These are phyloP conservation scores for Ochotona princeps DNA, from an alignment of 2,113 vertebrate species.

Conservation along the genomic window DNA sequence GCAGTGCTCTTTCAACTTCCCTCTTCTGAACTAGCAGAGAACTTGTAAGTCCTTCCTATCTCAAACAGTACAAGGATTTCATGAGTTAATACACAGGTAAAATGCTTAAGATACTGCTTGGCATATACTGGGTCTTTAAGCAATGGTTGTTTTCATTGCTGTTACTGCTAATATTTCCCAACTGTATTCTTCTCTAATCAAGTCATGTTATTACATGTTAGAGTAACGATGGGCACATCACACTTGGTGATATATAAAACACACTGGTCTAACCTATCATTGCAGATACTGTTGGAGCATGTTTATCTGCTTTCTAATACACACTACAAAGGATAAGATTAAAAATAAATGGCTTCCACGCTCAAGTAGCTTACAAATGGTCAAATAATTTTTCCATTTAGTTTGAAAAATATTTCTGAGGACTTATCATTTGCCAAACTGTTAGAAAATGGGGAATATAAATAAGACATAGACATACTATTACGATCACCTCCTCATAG, in stretches of 20 bases:
- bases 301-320: neutral
- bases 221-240: neutral
- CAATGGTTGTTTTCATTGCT: neutral
- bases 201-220: neutral
- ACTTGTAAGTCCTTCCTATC: neutral
- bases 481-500: too few species aligned
- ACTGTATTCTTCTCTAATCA: slow-evolving; percentile 10
- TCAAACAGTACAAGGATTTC: slow-evolving; percentile 7
- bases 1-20: neutral
- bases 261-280: neutral
- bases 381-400: neutral
- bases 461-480: too few species aligned
- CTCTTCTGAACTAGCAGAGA: neutral
- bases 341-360: neutral
- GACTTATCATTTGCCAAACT: neutral
- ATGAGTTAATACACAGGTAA: neutral
- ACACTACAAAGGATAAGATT: neutral
- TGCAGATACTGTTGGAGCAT: neutral
- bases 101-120: neutral
- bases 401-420: neutral
- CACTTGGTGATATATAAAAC: neutral
- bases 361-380: neutral
- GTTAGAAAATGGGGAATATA: neutral
- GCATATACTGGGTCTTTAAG: neutral
- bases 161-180: neutral